A percentile compares a stretch with the other conserved stretches of the same genome.
phyloP scores from a whole-genome alignment of 2,797 vertebrate species.

The Hippocampus kuda region DNA sequence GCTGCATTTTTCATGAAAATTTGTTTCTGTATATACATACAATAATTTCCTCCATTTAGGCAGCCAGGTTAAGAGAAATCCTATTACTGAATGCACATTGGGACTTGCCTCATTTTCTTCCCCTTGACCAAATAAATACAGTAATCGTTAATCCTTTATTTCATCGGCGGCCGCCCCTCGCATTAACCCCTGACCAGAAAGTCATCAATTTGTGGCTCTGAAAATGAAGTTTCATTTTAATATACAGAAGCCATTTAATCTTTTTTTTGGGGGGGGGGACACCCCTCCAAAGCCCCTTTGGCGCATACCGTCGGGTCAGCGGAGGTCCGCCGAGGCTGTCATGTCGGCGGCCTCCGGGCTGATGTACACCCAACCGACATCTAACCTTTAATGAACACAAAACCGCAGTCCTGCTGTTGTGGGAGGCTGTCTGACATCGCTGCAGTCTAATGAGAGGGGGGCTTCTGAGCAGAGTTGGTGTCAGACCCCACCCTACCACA shows the following conservation, averaged over 20 bases:
- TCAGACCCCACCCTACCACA: conserved; percentile 20
- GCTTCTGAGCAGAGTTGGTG: conserved; percentile 15
- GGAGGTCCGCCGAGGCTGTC: conserved; percentile 18
- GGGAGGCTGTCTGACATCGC: conserved; percentile 37
- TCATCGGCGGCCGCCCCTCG: not conserved
- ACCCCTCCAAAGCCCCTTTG: not conserved
- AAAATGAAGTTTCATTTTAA: not conserved
- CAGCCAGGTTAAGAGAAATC: not conserved
- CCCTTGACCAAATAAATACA: conserved; percentile 11
- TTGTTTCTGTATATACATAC: not conserved
- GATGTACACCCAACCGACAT: conserved; percentile 30
- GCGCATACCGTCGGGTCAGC: not conserved
- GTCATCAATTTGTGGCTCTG: not conserved
- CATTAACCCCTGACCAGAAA: conserved; percentile 12
- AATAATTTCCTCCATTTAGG: conserved; percentile 6
- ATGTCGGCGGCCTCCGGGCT: conserved; percentile 11
- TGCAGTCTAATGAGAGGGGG: conserved; percentile 47
- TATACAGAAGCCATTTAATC: conserved; percentile 2
- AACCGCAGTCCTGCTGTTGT: conserved; percentile 14
- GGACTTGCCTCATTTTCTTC: conserved; percentile 8
- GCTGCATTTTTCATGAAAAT: too few species aligned
- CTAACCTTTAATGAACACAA: conserved; percentile 56
- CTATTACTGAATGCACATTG: not conserved
- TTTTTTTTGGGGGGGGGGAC: not conserved
- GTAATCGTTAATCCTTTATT: conserved; percentile 11